A percentile compares a stretch with the other conserved stretches of the same genome.
phyloP scores from a whole-genome alignment of 2,797 vertebrate species.

The Chaenodraco wilsoni region DNA sequence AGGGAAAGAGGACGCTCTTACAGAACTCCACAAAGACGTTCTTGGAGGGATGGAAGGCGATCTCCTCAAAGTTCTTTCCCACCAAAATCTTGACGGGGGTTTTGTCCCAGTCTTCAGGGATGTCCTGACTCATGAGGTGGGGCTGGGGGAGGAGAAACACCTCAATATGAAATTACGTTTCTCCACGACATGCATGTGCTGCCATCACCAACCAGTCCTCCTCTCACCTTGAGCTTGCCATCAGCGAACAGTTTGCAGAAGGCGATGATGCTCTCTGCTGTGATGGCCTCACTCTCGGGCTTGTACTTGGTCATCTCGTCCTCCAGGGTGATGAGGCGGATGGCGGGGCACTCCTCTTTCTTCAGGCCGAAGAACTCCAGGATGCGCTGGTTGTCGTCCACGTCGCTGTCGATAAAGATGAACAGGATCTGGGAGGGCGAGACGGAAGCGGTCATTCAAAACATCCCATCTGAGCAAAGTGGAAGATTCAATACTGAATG shows the following conservation, averaged over 20 bases:
- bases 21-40: constrained; percentile 98
- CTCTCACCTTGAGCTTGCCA: constrained; percentile 94
- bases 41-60: constrained; percentile 90
- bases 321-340: constrained; percentile 96
- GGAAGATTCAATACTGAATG: background rate
- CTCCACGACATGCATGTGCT: background rate
- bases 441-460: background rate
- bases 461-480: background rate
- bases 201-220: background rate
- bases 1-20: constrained; percentile 76
- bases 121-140: constrained; percentile 98
- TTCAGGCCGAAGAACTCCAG: constrained; percentile 98
- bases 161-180: background rate
- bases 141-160: constrained; percentile 79
- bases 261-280: constrained; percentile 87
- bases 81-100: constrained; percentile 93
- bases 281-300: constrained; percentile 88
- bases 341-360: constrained; percentile 96
- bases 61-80: constrained; percentile 96
- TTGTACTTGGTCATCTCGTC: constrained; percentile 99
- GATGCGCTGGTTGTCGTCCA: constrained; percentile 97
- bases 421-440: constrained; percentile 90
- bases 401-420: constrained; percentile 97
- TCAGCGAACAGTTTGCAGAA: constrained; percentile 93
- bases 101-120: constrained; percentile 96